A percentile compares a stretch with the other conserved stretches of the same genome.
Conservation (phyloP, 2,113 vertebrate genomes). For the Leptosomus discolor region DNA sequence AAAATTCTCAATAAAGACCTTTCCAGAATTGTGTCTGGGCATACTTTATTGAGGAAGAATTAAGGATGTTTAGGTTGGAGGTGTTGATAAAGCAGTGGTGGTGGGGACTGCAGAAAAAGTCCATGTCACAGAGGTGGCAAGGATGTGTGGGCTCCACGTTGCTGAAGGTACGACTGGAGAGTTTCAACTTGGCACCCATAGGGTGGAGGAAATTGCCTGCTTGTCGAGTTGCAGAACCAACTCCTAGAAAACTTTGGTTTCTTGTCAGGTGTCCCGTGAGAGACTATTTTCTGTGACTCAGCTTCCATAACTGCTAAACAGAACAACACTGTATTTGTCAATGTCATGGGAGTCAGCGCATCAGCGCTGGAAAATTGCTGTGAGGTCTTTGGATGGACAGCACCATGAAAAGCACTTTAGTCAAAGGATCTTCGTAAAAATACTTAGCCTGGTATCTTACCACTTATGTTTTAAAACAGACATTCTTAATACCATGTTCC, state of each 20-base stretch:
- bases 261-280: background rate
- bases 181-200: fast-evolving
- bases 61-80: background rate
- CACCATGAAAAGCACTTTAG: background rate
- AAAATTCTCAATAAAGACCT: background rate
- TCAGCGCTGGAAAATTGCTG: constrained; percentile 25
- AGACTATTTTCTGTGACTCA: constrained; percentile 26
- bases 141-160: fast-evolving
- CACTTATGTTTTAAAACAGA: background rate
- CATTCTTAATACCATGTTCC: background rate
- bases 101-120: background rate
- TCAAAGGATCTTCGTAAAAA: background rate
- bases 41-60: background rate
- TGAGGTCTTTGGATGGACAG: constrained; percentile 19
- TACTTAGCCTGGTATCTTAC: background rate
- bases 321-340: constrained; percentile 15
- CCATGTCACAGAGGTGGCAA: fast-evolving
- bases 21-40: background rate
- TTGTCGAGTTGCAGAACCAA: background rate
- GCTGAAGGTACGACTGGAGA: background rate
- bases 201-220: background rate
- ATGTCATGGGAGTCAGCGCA: background rate
- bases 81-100: background rate
- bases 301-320: constrained; percentile 8
- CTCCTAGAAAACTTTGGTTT: background rate